Evolutionary conservation across 2,113 vertebrate species (phyloP).

Genomic region (Ophiodon elongatus): DNA sequence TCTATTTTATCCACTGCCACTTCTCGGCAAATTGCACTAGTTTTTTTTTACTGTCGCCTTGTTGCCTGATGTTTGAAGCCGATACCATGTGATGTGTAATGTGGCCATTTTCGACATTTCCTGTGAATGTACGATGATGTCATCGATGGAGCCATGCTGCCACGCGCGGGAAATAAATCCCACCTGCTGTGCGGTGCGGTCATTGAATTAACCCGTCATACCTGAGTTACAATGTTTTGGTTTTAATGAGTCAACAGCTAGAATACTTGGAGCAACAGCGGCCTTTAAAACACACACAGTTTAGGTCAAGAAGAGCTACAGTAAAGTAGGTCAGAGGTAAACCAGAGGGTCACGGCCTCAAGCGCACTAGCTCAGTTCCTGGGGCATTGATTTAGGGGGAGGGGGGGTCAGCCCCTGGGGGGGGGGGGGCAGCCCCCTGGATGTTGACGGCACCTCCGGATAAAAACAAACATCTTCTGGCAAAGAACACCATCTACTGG

Average conservation of each 20-base stretch:
- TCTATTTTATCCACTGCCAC: too few relatives aligned
- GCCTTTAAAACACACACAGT: neutral
- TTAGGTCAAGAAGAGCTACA: neutral
- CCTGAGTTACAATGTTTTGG: neutral
- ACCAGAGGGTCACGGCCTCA: neutral
- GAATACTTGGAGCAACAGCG: neutral
- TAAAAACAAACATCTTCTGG: slow-evolving; percentile 3
- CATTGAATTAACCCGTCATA: neutral
- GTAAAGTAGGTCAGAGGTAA: neutral
- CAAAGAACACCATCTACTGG: slow-evolving; percentile 52
- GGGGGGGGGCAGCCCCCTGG: neutral
- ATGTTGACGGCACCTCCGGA: neutral
- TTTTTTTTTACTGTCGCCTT: too few relatives aligned
- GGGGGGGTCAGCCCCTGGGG: neutral
- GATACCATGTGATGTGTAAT: neutral
- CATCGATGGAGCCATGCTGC: neutral
- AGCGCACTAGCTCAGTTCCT: neutral
- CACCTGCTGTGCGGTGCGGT: neutral
- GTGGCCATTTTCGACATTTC: neutral
- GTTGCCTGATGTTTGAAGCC: neutral
- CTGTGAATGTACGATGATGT: neutral
- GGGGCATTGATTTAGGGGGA: neutral
- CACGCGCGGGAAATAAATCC: neutral
- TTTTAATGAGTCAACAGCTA: neutral
- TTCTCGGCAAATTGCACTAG: neutral